A percentile compares a stretch with the other conserved stretches of the same genome.
Evolutionary conservation across 2,113 vertebrate genomes (phyloP).

Genomic region (Leucopternis melanops): DNA sequence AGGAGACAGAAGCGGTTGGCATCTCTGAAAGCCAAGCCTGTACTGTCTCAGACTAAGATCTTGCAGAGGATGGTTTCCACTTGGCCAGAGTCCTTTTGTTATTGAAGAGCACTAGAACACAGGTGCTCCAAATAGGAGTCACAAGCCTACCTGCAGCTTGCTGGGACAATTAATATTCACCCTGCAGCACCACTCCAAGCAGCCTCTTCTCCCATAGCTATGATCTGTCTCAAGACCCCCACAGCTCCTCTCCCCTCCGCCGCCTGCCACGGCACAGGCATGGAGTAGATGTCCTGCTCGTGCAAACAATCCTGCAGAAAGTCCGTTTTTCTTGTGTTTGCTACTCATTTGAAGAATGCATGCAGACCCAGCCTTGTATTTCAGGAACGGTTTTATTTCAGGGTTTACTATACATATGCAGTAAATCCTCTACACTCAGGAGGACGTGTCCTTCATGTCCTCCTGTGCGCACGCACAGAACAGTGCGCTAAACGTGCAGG

Average conservation of each 20-base stretch:
- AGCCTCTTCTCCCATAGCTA: background rate
- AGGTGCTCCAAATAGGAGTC: background rate
- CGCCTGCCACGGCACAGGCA: background rate
- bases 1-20: background rate
- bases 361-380: background rate
- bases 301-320: background rate
- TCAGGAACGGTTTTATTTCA: background rate
- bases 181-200: background rate
- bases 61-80: fast-evolving
- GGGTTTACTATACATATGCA: background rate
- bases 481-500: fast-evolving
- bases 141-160: background rate
- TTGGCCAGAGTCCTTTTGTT: background rate
- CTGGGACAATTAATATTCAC: background rate
- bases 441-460: background rate
- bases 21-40: background rate
- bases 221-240: background rate
- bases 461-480: background rate
- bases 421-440: background rate
- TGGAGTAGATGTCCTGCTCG: background rate
- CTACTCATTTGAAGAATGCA: background rate
- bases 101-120: background rate
- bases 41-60: background rate
- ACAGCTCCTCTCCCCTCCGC: background rate
- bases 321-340: background rate